Evolutionary conservation across 2,797 vertebrate species (phyloP).

Genomic region (Rachycentron canadum): DNA sequence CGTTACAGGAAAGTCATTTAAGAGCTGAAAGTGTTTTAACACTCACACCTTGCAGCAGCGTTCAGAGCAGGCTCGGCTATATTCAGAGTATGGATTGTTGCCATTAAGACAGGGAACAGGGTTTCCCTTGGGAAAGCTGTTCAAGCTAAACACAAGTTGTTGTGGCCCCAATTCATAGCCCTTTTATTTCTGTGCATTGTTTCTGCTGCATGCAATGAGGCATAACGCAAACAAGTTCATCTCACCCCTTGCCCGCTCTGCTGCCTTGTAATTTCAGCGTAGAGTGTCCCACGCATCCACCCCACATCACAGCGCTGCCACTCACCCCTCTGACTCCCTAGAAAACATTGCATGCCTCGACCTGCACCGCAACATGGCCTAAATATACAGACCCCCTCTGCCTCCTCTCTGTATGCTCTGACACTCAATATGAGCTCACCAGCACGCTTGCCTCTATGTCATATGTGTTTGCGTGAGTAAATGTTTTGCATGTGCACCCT

Average conservation of each 20-base stretch:
- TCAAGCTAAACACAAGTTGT: conserved; percentile 61
- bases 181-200: conserved; percentile 67
- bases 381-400: conserved; percentile 74
- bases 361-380: conserved; percentile 69
- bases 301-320: conserved; percentile 80
- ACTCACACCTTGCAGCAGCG: conserved; percentile 39
- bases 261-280: conserved; percentile 81
- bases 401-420: conserved; percentile 60
- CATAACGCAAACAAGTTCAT: conserved; percentile 77
- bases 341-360: conserved; percentile 77
- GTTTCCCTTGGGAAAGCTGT: conserved; percentile 81
- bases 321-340: conserved; percentile 72
- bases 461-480: conserved; percentile 60
- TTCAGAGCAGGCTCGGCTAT: conserved; percentile 32
- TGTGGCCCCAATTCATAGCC: conserved; percentile 36
- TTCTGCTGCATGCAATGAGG: conserved; percentile 69
- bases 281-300: conserved; percentile 64
- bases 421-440: conserved; percentile 64
- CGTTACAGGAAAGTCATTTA: conserved; percentile 64
- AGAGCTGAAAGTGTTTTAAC: conserved; percentile 42
- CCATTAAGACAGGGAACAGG: conserved; percentile 72
- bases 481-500: conserved; percentile 56
- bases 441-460: conserved; percentile 54
- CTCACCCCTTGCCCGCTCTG: conserved; percentile 52
- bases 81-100: conserved; percentile 39